phyloP scores from a whole-genome alignment of 92 coral and sea anemone genomes.

The Porites cylindrica region DNA sequence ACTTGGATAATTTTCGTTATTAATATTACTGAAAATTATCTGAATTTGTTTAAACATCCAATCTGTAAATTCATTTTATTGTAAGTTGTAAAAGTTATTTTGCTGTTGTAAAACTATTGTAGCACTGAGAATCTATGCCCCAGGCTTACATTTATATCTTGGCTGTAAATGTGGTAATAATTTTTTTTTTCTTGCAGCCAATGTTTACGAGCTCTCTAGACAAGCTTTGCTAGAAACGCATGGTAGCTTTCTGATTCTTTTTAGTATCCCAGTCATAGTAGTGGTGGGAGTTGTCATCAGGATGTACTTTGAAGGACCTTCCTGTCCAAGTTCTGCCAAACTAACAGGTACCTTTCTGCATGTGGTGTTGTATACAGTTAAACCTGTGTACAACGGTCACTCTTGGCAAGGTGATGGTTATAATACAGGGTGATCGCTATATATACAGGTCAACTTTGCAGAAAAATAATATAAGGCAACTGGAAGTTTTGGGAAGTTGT shows the following conservation, averaged over 20 bases:
- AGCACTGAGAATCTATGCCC: background rate
- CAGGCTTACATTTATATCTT: background rate
- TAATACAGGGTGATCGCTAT: no score
- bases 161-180: background rate
- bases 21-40: no score
- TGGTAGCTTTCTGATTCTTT: conserved; percentile 28
- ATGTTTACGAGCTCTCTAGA: conserved; percentile 65
- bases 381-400: background rate
- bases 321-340: conserved; percentile 62
- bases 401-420: background rate
- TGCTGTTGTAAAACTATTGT: no score
- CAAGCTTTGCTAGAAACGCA: conserved; percentile 41
- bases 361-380: background rate
- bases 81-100: no score
- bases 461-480: no score
- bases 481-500: no score
- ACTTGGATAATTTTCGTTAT: no score
- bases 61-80: no score
- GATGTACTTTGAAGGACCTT: conserved; percentile 64
- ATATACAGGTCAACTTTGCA: no score
- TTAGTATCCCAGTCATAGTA: conserved; percentile 30
- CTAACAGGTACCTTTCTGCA: conserved; percentile 40
- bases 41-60: no score
- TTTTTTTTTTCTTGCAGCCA: conserved; percentile 48
- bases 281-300: conserved; percentile 37